Evolutionary conservation across 2,113 vertebrate genomes (phyloP).

Genomic region (Rhinoderma darwinii): DNA sequence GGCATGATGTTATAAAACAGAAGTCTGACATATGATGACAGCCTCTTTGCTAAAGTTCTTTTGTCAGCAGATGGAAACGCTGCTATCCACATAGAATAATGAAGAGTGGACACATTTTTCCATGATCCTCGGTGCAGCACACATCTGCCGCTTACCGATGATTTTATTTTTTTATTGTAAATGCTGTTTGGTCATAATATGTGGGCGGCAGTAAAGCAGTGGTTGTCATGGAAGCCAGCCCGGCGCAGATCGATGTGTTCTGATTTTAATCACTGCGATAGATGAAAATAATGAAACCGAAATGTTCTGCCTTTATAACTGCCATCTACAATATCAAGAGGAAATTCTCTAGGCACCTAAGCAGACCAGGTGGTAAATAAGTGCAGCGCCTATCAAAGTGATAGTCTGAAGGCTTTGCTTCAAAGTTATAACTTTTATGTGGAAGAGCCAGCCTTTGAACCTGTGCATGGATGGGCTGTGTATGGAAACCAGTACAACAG

Average conservation of each 20-base stretch:
- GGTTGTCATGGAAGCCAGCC: slow-evolving; percentile 23
- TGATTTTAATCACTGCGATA: slow-evolving; percentile 46
- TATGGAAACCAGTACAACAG: too few relatives aligned
- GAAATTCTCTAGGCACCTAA: neutral
- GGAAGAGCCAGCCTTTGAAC: neutral
- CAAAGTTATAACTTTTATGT: neutral
- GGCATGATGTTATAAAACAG: neutral
- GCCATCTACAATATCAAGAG: neutral
- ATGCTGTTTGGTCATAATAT: slow-evolving; percentile 39
- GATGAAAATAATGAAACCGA: slow-evolving; percentile 46
- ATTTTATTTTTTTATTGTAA: slow-evolving; percentile 40
- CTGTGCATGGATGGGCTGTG: neutral
- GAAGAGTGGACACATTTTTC: neutral
- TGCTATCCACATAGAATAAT: slow-evolving; percentile 6
- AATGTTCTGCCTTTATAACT: neutral
- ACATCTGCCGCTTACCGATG: neutral
- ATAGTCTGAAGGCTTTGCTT: neutral
- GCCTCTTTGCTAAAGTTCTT: slow-evolving; percentile 1
- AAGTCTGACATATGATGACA: slow-evolving; percentile 22
- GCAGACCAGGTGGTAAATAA: neutral
- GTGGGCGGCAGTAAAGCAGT: slow-evolving; percentile 15
- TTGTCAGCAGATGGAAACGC: slow-evolving; percentile 35
- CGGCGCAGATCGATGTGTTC: slow-evolving; percentile 17
- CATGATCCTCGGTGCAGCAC: neutral
- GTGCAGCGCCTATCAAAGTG: neutral